Percentiles rank a stretch among this genome's conserved stretches.
These are phyloP conservation scores for Seriola aureovittata DNA, from an alignment of 2,113 vertebrate species.

Conservation along the genomic window DNA sequence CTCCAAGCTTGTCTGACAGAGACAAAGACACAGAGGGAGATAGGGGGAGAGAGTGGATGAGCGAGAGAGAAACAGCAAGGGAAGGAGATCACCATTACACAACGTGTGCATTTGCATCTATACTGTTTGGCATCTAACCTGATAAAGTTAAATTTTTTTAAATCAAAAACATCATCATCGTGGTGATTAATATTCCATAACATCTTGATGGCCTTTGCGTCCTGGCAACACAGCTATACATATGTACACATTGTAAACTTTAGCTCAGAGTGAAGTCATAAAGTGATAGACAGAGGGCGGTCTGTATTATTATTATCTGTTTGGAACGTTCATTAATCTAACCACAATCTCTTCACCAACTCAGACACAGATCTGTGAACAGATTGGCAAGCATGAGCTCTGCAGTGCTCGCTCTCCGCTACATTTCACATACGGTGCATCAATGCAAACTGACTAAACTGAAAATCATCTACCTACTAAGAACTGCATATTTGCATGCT, in stretches of 20 bases:
- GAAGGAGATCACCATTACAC: constrained; percentile 24
- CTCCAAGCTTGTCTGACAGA: constrained; percentile 68
- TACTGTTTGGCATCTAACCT: constrained; percentile 5
- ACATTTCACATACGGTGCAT: not conserved
- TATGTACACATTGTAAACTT: not conserved
- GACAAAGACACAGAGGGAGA: constrained; percentile 50
- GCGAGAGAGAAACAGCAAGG: constrained; percentile 22
- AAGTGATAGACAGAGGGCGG: not conserved
- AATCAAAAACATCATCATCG: too few relatives aligned
- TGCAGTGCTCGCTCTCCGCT: not conserved
- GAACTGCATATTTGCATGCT: not conserved
- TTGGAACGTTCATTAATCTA: not conserved
- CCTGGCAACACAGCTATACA: not conserved
- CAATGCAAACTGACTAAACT: not conserved
- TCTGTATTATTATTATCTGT: not conserved
- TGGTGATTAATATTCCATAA: constrained; percentile 20
- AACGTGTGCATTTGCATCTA: constrained; percentile 10
- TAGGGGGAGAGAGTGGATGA: constrained; percentile 1
- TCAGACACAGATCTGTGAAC: not conserved
- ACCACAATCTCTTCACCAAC: not conserved
- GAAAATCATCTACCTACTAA: not conserved
- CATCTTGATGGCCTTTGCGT: constrained; percentile 1
- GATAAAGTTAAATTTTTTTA: constrained; percentile 6
- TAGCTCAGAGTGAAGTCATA: not conserved
- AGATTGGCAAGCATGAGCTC: not conserved